A percentile compares a stretch with the other conserved stretches of the same genome.
Conservation (phyloP, 2,888 invertebrate genomes). For the Pristionchus entomophagus region DNA sequence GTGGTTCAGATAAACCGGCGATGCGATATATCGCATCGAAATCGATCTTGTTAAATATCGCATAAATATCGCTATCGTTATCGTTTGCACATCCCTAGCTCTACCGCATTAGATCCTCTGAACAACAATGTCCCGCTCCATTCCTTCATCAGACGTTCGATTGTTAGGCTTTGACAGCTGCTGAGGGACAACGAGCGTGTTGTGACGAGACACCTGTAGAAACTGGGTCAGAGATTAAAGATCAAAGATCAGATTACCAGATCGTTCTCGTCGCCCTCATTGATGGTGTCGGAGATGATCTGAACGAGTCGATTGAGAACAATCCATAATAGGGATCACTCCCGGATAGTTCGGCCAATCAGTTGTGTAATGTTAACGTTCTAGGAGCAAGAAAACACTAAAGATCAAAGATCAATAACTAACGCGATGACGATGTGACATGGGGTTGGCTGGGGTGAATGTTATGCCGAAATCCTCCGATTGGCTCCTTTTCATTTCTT, state of each 20-base stretch:
- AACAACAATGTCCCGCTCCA: background rate
- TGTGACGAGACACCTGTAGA: background rate
- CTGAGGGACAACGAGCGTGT: background rate
- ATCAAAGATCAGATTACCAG: background rate
- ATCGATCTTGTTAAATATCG: too few relatives aligned
- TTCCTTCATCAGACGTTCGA: background rate
- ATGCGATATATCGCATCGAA: too few relatives aligned
- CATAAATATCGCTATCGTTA: too few relatives aligned
- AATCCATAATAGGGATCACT: background rate
- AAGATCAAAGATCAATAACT: background rate
- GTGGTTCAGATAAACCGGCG: too few relatives aligned
- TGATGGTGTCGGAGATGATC: slow-evolving; percentile 38
- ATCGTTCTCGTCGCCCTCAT: slow-evolving; percentile 22
- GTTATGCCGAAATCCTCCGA: slow-evolving; percentile 12
- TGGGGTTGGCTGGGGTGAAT: slow-evolving; percentile 23
- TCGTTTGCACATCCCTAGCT: too few relatives aligned
- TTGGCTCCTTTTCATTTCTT: background rate
- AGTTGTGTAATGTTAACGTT: too few relatives aligned
- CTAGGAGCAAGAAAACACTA: background rate
- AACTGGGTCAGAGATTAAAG: slow-evolving; percentile 9
- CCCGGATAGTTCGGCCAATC: background rate
- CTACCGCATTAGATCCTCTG: background rate
- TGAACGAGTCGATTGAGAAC: too few relatives aligned
- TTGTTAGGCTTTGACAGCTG: background rate
- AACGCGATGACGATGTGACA: slow-evolving; percentile 25